Base-by-base conservation (phyloP, 1,140 invertebrate species). In the Trichonephila inaurata region DNA sequence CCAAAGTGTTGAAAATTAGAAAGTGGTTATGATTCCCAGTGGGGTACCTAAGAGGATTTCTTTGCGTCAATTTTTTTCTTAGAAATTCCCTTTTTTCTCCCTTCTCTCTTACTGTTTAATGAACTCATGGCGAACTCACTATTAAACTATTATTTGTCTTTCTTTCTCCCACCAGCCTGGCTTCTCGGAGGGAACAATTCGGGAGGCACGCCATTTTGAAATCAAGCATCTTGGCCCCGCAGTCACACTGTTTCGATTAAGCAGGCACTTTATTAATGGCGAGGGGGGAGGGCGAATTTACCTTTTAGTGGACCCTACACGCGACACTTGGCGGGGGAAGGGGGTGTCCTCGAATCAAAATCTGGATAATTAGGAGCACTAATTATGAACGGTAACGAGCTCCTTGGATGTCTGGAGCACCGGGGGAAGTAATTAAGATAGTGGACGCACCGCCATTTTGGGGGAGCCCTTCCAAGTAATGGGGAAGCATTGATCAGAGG, bases 301-400 rank as follows among this genome's bases (percentile, higher is more conserved):
- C 72, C 72, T 77, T 77, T 77, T 40, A 33, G 72, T 77, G 16
- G 33, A 33, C 72, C 72, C 28, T 19, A 64, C 62, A 77, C 66
- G 24, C 66, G 66, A 12, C 21, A 69, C 66, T 14, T n/a, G n/a
- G 66, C n/a, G n/a, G 72, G 24, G n/a, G 69, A 28, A 28, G 12
- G 33, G 28, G 28, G 8, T 14, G n/a, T n/a, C 4, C 66, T 69
- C 72, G 72, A 77, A 77, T 77, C 72, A 77, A 77, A 69, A 77
- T 77, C 28, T 77, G 72, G 72, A 77, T 77, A 77, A 77, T 77
- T 77, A 77, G 72, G 28, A 40, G 72, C 72, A 77, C 72, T 77
- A 77, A 77, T 77, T 77, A 77, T 33, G 72, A 77, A 77, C 72
- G 28, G 72, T 77, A 77, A 77, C 72, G 72, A 77, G 72, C 72